Evolutionary conservation across 2,797 vertebrate genomes (phyloP).

Genomic region (Acomys russatus): DNA sequence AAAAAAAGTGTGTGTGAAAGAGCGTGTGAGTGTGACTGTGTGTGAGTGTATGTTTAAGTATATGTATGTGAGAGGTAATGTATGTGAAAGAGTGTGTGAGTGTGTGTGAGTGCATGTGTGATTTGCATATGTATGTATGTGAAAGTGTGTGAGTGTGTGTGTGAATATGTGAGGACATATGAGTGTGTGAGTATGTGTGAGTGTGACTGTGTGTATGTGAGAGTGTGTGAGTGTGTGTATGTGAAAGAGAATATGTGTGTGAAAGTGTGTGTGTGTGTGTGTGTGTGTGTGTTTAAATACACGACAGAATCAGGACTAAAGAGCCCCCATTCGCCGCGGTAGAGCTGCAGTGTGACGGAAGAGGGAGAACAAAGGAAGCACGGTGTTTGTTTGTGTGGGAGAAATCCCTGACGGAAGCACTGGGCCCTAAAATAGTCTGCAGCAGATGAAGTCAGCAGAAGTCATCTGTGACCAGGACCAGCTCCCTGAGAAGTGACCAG

Average conservation of each 20-base stretch:
- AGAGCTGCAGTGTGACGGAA: constrained; percentile 13
- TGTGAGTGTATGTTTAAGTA: too few relatives aligned
- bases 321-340: neutral
- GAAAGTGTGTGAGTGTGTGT: too few relatives aligned
- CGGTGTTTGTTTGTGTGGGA: constrained; percentile 14
- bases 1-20: neutral
- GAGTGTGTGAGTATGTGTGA: neutral
- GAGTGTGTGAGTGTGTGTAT: neutral
- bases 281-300: neutral
- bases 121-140: too few relatives aligned
- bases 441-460: constrained; percentile 68
- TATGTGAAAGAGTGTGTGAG: neutral
- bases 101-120: neutral
- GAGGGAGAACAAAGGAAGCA: neutral
- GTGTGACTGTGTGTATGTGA: neutral
- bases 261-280: neutral
- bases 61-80: too few relatives aligned
- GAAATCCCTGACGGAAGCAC: constrained; percentile 66
- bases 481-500: neutral
- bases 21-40: neutral
- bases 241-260: neutral
- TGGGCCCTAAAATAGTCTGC: constrained; percentile 69
- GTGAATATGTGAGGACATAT: neutral
- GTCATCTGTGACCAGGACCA: neutral
- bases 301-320: constrained; percentile 28